These are phyloP conservation scores for Therioaphis trifolii DNA, from an alignment of 2,888 invertebrate species.

Conservation along the genomic window DNA sequence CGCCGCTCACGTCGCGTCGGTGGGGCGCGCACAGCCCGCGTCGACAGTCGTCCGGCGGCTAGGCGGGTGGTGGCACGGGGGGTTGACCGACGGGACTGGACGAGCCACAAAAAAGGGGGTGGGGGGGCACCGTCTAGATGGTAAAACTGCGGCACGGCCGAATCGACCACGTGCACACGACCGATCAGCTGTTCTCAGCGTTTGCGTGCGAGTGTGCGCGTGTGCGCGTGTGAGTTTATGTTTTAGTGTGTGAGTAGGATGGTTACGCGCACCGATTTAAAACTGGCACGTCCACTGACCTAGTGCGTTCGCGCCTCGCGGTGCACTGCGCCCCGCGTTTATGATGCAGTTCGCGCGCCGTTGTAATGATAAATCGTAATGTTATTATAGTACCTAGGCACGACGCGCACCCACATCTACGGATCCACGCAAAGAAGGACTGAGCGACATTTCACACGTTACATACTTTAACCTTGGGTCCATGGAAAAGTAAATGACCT, in stretches of 20 bases:
- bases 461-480: no score
- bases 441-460: no score
- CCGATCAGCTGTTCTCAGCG: conserved; percentile 59
- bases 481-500: no score
- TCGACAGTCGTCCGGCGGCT: neutral
- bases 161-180: conserved; percentile 57
- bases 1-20: neutral
- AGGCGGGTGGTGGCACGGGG: neutral
- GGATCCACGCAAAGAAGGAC: no score
- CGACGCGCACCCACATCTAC: no score
- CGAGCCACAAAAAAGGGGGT: neutral
- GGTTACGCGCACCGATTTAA: neutral
- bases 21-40: neutral
- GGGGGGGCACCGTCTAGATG: conserved; percentile 39
- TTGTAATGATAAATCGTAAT: no score
- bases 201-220: neutral
- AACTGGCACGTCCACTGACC: conserved; percentile 48
- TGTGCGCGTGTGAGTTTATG: neutral
- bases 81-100: neutral
- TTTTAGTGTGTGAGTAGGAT: neutral
- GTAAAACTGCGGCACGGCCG: conserved; percentile 13
- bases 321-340: neutral
- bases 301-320: conserved; percentile 1
- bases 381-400: no score
- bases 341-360: neutral